Evolutionary conservation across 2,797 vertebrate species (phyloP), one percentile per base, ranked within the genome.

Genomic region (Tenualosa thibaudeaui): DNA sequence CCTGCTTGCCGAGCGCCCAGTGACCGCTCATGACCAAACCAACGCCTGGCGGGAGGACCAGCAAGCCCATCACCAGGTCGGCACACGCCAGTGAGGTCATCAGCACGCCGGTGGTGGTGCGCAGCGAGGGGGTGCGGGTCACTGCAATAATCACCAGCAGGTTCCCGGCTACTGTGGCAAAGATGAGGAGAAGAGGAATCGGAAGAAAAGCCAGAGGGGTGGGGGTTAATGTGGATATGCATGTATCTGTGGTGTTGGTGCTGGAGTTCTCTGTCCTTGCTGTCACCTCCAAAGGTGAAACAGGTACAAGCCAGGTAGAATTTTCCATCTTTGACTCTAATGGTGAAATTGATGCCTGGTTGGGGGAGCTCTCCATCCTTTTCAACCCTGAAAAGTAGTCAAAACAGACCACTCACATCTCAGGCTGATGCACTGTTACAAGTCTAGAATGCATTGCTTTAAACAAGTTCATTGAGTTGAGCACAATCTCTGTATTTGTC

Each of bases 91-190:
- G 92, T 0, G 96, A 97, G 24, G 94, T 95, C 92, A 97, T 90
- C 87, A 97, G 96, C 43, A 97, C 89, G 81, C 96, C 96, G 90
- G 96, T 96, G 88, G 95, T 93, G 85, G 94, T 96, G 89, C 96
- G 96, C 83, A 96, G 91, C 84, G 94, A 91, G 0, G 94, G 94
- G 8, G 95, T 97, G 84, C 89, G 93, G 22, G 93, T 91, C 60
- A 97, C 93, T 87, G 96, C 94, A 84, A 91, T 88, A 9, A 96
- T 95, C 9, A 96, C 96, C 92, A 96, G 86, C 87, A 95, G 75
- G 91, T 96, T 97, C 2, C 96, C 96, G 0, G 89, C 90, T 87
- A 95, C 95, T 0, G 91, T 97, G 51, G 92, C 88, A 84, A 95
- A 91, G 83, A 95, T 93, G 0, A 93, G 92, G 86, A 95, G 81